phyloP scores from a whole-genome alignment of 2,888 invertebrate genomes.

The Iphiclides podalirius region DNA sequence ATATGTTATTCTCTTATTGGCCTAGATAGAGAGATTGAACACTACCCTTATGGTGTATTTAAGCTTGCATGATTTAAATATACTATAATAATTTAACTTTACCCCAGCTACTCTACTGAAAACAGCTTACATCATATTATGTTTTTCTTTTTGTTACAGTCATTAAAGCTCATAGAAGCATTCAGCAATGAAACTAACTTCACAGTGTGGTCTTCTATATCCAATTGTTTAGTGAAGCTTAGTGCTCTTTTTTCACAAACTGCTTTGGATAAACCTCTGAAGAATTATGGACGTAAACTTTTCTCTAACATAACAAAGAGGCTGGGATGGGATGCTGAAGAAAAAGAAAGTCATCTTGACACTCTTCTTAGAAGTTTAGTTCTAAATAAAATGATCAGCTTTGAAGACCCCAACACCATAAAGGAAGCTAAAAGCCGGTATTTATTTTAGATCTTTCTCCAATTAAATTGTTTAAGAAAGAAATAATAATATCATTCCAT shows the following conservation, averaged over 20 bases:
- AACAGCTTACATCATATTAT: too few species aligned
- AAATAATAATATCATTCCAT: too few species aligned
- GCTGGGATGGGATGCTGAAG: conserved; percentile 92
- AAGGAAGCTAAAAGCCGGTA: conserved; percentile 86
- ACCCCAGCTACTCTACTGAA: too few species aligned
- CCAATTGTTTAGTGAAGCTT: conserved; percentile 88
- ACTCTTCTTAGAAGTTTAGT: conserved; percentile 92
- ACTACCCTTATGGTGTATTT: too few species aligned
- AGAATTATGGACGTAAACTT: conserved; percentile 86
- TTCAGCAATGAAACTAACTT: conserved; percentile 93
- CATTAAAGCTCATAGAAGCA: conserved; percentile 90
- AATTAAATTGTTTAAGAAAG: too few species aligned
- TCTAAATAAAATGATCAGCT: conserved; percentile 89
- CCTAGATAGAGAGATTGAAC: too few species aligned
- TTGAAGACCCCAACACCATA: conserved; percentile 88
- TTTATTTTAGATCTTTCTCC: too few species aligned
- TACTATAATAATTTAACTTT: too few species aligned
- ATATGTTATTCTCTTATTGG: too few species aligned
- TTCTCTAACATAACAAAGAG: conserved; percentile 85
- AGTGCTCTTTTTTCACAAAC: conserved; percentile 89
- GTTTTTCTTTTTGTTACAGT: conserved; percentile 52
- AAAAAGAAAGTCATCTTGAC: conserved; percentile 92
- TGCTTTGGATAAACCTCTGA: conserved; percentile 85
- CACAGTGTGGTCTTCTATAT: conserved; percentile 95
- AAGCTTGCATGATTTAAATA: too few species aligned